Evolutionary conservation across 1,140 invertebrate species (phyloP).

Genomic region (Megathymus violae): DNA sequence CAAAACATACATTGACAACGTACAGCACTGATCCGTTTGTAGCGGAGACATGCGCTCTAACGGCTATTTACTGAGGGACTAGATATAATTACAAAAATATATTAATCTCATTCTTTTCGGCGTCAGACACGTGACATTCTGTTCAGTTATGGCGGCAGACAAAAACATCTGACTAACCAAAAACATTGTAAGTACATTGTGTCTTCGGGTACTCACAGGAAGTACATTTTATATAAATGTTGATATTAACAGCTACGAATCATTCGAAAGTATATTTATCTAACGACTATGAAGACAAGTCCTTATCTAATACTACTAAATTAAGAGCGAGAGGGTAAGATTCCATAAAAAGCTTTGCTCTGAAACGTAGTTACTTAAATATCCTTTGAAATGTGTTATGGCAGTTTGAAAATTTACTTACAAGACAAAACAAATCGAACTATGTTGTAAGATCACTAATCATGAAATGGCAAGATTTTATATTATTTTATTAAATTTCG

Average conservation of each 20-base stretch:
- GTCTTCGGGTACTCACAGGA: background rate
- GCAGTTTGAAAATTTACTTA: background rate
- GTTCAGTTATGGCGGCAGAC: too few relatives aligned
- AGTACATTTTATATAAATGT: conserved; percentile 1
- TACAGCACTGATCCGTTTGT: background rate
- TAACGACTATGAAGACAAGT: conserved; percentile 5
- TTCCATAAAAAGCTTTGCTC: conserved; percentile 12
- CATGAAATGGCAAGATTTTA: too few relatives aligned
- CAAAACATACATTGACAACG: conserved; percentile 17
- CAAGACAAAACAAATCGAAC: too few relatives aligned
- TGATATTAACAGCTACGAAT: conserved; percentile 12
- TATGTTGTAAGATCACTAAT: too few relatives aligned
- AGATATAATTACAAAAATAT: conserved; percentile 3
- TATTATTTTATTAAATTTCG: too few relatives aligned
- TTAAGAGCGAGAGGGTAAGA: background rate
- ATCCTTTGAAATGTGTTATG: background rate
- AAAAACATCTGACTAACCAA: too few relatives aligned
- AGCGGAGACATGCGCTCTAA: background rate
- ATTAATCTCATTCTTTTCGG: background rate
- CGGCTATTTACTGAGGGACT: conserved; percentile 3
- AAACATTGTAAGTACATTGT: too few relatives aligned
- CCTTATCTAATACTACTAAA: conserved; percentile 3
- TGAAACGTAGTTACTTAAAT: background rate
- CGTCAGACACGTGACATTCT: background rate
- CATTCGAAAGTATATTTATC: conserved; percentile 13